phyloP scores from a whole-genome alignment of 2,888 invertebrate genomes.

The Cerastis rubricosa region DNA sequence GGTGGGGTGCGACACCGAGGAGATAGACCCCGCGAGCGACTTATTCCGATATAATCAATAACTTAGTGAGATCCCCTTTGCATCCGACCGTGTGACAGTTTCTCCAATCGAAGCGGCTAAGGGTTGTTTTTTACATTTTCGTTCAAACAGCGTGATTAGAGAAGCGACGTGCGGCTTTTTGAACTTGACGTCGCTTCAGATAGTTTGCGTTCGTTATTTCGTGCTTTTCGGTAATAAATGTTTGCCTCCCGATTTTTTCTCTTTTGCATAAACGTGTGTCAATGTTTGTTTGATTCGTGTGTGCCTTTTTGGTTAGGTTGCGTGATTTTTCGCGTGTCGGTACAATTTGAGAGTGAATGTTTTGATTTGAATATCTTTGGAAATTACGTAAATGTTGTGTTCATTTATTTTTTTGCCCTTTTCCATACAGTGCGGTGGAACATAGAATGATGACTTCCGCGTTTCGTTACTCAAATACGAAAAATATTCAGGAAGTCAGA shows the following conservation, averaged over 20 bases:
- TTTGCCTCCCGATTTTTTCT: slow-evolving; percentile 78
- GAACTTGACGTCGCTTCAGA: slow-evolving; percentile 85
- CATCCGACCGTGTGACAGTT: slow-evolving; percentile 90
- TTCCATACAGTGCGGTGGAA: not conserved
- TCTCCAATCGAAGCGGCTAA: slow-evolving; percentile 85
- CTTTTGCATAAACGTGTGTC: slow-evolving; percentile 76
- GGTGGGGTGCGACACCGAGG: slow-evolving; percentile 71
- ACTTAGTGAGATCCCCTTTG: slow-evolving; percentile 91
- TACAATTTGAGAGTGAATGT: slow-evolving; percentile 45
- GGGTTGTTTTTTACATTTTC: slow-evolving; percentile 85
- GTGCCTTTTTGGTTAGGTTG: slow-evolving; percentile 55
- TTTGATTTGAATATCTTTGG: slow-evolving; percentile 40
- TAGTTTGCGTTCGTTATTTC: slow-evolving; percentile 76
- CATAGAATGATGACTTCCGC: slow-evolving; percentile 18
- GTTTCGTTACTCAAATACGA: not conserved
- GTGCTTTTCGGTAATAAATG: slow-evolving; percentile 83
- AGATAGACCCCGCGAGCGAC: slow-evolving; percentile 84
- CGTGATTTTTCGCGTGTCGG: slow-evolving; percentile 52
- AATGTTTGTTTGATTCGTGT: slow-evolving; percentile 72
- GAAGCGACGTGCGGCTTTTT: slow-evolving; percentile 81
- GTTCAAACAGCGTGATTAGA: slow-evolving; percentile 90
- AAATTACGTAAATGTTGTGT: slow-evolving; percentile 51
- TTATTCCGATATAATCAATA: slow-evolving; percentile 91
- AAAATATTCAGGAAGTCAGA: not conserved
- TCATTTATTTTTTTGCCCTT: slow-evolving; percentile 37